Conservation (phyloP, 2,113 vertebrate genomes). For the Chitala chitala region DNA sequence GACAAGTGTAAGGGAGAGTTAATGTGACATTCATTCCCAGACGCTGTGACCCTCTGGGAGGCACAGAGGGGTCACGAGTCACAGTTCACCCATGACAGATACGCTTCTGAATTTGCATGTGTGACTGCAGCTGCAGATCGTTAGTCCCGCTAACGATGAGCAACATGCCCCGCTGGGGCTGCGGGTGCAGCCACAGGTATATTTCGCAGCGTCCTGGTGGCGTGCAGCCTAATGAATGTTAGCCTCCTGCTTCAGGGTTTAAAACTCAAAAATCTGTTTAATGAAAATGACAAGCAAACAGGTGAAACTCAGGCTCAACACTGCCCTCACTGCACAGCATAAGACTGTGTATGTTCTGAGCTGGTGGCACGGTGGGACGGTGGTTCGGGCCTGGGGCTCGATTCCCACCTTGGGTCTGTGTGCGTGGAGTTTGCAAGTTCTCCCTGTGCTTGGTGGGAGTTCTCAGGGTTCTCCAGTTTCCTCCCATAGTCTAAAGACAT, state of each 20-base stretch:
- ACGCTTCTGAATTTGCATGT: neutral
- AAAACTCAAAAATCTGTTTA: too few species aligned
- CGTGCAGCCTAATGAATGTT: neutral
- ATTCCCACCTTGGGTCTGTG: too few species aligned
- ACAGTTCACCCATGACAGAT: neutral
- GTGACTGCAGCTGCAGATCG: neutral
- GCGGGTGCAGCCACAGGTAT: neutral
- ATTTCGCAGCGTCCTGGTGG: neutral
- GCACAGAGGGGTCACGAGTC: neutral
- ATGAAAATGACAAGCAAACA: neutral
- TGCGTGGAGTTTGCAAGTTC: too few species aligned
- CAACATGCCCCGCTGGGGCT: neutral
- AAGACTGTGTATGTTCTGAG: neutral
- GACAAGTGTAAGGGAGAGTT: too few species aligned
- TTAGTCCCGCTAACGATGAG: conserved; percentile 3
- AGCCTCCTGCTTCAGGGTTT: neutral
- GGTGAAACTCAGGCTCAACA: neutral
- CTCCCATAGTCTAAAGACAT: too few species aligned
- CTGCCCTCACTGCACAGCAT: neutral
- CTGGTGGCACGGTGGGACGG: too few species aligned
- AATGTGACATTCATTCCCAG: too few species aligned
- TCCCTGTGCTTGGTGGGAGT: too few species aligned
- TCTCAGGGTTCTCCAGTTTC: too few species aligned
- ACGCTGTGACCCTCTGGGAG: too few species aligned
- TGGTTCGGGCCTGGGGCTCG: too few species aligned